These are phyloP conservation scores for Montipora capricornis DNA, from an alignment of 64 coral and sea anemone genomes.

Conservation along the genomic window DNA sequence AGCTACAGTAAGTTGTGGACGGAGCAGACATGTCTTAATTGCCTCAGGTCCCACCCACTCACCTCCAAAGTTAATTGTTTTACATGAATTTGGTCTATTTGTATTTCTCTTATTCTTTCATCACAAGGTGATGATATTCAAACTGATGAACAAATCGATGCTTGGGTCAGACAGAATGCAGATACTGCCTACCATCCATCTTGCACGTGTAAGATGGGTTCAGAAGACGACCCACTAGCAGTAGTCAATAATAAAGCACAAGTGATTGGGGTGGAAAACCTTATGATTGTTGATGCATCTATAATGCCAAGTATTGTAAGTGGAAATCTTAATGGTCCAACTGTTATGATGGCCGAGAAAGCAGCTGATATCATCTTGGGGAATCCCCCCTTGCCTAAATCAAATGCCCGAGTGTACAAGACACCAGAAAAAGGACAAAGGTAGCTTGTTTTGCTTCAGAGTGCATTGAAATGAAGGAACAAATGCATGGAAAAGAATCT, in stretches of 20 bases:
- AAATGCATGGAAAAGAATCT: no score
- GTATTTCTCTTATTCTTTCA: not conserved
- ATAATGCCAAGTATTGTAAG: conserved; percentile 89
- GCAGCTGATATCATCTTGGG: conserved; percentile 71
- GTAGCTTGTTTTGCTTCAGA: not conserved
- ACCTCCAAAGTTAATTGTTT: no score
- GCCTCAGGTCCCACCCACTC: no score
- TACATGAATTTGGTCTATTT: no score
- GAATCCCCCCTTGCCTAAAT: conserved; percentile 64
- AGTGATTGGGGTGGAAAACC: conserved; percentile 67
- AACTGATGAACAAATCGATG: conserved; percentile 85
- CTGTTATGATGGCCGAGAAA: conserved; percentile 85
- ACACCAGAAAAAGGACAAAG: conserved; percentile 72
- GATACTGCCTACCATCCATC: conserved; percentile 87
- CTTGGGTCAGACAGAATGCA: conserved; percentile 60
- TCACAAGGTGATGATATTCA: conserved; percentile 65
- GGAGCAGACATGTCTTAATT: no score
- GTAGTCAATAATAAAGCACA: conserved; percentile 72
- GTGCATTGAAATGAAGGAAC: not conserved
- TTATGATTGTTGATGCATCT: conserved; percentile 74
- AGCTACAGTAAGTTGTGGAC: no score
- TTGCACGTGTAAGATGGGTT: conserved; percentile 89
- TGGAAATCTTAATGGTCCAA: conserved; percentile 89
- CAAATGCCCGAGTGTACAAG: conserved; percentile 56
- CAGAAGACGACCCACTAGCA: conserved; percentile 66